A percentile compares a stretch with the other conserved stretches of the same genome.
Evolutionary conservation across 2,797 vertebrate genomes (phyloP).

Genomic region (Florisuga fusca): DNA sequence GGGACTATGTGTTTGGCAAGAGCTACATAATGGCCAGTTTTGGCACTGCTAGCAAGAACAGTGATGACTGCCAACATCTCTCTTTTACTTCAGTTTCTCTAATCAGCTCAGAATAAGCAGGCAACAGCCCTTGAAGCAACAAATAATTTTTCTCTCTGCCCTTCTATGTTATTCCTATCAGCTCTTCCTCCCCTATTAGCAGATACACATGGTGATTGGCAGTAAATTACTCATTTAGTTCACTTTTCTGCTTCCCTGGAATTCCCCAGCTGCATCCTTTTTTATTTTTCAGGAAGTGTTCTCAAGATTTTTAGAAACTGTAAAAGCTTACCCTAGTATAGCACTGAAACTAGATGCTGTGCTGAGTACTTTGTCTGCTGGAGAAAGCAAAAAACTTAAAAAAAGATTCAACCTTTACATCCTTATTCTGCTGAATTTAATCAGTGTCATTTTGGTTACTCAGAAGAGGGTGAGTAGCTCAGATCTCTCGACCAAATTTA

Average conservation of each 20-base stretch:
- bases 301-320: neutral
- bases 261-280: neutral
- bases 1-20: slow-evolving; percentile 35
- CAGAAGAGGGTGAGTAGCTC: neutral
- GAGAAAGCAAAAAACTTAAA: neutral
- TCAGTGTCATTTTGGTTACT: neutral
- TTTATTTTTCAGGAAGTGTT: neutral
- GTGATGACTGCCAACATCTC: slow-evolving; percentile 5
- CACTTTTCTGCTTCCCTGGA: neutral
- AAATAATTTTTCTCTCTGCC: neutral
- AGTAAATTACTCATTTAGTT: neutral
- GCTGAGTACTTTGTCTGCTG: neutral
- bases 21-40: slow-evolving; percentile 7
- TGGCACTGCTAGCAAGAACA: neutral
- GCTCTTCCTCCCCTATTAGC: neutral
- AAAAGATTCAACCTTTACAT: neutral
- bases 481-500: neutral
- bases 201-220: neutral
- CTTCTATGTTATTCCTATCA: neutral
- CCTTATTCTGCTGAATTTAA: neutral
- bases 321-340: neutral
- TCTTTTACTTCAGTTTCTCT: neutral
- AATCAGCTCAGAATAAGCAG: slow-evolving; percentile 14
- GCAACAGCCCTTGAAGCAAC: neutral
- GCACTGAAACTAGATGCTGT: neutral